Evolutionary conservation across 2,113 vertebrate species (phyloP), one percentile per base, ranked within the genome.

Genomic region (Paedocypris sp.): DNA sequence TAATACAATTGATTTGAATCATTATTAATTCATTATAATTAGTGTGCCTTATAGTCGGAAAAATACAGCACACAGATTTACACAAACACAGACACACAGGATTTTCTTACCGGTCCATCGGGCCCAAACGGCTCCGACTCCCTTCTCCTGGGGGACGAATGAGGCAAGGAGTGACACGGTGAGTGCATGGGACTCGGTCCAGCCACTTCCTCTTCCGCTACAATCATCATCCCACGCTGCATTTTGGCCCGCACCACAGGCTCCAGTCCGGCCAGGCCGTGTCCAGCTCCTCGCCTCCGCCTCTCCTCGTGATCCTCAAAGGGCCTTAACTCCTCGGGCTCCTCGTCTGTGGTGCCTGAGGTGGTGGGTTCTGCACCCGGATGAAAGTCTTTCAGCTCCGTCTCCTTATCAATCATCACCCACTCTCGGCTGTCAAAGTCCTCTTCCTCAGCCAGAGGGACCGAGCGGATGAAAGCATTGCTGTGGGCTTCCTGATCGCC

Each of bases 371-470:
- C 66, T 22, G 66, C 66, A 26, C 66, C 66, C 2, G 66, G 66
- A 26, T 65, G 92, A 69, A 99, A 99, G 86, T 99, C 95, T 46
- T 92, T 89, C 26, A 99, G 87, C 81, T 99, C 95, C 0, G 92
- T 84, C 83, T 98, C 95, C 69, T 97, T 97, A 78, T 99, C 93
- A 41, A 99, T 98, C 80, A 99, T 98, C 67, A 99, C 95, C 95
- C 95, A 99, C 73, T 99, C 95, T 67, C 96, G 93, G 77, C 94
- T 97, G 77, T 98, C 93, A 12, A 97, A 98, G 86, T 97, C 94
- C 79, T 98, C 95, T 78, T 97, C 95, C 79, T 97, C 95, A 0
- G 95, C 95, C 10, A 98, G 80, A 0, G 95, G 95, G 62, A 99
- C 95, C 0, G 94, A 98, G 66, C 91, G 90, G 79, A 98, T 92